Evolutionary conservation across 2,113 vertebrate genomes (phyloP), one percentile per base, ranked within the genome.

Genomic region (Ploceus nigricollis): DNA sequence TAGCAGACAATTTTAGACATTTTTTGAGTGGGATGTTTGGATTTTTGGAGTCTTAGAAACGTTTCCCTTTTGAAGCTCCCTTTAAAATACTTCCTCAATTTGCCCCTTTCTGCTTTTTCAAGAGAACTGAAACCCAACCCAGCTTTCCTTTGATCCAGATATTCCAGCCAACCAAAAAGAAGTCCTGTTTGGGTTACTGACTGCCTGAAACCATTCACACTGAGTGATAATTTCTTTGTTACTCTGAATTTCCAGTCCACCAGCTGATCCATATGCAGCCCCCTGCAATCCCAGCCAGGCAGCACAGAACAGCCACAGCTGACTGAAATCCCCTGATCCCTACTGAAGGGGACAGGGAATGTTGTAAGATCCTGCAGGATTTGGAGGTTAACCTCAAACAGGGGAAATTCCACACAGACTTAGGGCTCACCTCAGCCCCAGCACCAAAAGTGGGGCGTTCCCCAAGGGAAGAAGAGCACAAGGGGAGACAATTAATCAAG

Each of bases 341-440:
- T 33, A 1, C 0, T 11, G 37, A 84, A 64, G 18, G 50, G 37
- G 4, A 47, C 33, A 50, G 53, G 30, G 30, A 71, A 22, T 0
- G 0, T 61, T 47, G 11, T 1, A 27, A 53, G 30, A 25, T 33
- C 40, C 65, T 48, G 58, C 18, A 51, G 45, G 48, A 28, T 33
- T 68, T 44, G 21, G 44, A 57, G 20, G 13, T 7, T 58, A 15
- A 54, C 16, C 11, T 39, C 63, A 50, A 72, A 58, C 0, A 66
- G 31, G 35, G 13, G 9, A 39, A 89, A 28, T 80, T 15, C 23
- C 18, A 15, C 35, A 17, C 48, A 71, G 35, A 10, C 1, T 61
- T n/a, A 7, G 33, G 48, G 48, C 6, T 50, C 18, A 9, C 13
- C 45, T 17, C 44, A 15, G 51, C 6, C 22, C 42, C 77, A 77